Percentiles rank a stretch among this genome's conserved stretches.
These are phyloP conservation scores for Parazoanthus swiftii DNA, from an alignment of 92 coral and sea anemone species.

Conservation along the genomic window DNA sequence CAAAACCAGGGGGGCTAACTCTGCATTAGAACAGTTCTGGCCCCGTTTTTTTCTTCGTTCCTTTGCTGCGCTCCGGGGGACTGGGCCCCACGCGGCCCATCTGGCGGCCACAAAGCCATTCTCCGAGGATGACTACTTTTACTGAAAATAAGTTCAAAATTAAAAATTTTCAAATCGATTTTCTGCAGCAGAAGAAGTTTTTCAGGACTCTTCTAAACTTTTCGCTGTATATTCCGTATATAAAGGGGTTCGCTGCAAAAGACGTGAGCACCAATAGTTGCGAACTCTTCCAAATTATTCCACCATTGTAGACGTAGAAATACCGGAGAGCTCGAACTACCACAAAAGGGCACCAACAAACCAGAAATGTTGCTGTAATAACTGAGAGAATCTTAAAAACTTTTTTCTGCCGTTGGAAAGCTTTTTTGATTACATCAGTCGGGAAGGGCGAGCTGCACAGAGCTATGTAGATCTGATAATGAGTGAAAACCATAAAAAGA, in stretches of 20 bases:
- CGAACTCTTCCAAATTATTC: constrained; percentile 7
- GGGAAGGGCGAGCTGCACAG: neutral
- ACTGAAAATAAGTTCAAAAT: too few relatives aligned
- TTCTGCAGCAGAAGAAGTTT: neutral
- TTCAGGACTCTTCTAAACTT: constrained; percentile 12
- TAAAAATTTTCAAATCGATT: neutral
- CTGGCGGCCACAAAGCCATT: too few relatives aligned
- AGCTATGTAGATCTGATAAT: neutral
- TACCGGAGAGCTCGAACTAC: constrained; percentile 4
- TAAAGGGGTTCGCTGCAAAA: constrained; percentile 7
- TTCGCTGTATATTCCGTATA: constrained; percentile 11
- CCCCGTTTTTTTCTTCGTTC: too few relatives aligned
- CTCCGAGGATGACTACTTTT: too few relatives aligned
- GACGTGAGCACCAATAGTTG: constrained; percentile 12
- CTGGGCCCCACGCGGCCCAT: too few relatives aligned
- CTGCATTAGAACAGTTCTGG: too few relatives aligned
- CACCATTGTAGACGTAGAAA: neutral
- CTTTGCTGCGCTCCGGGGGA: too few relatives aligned
- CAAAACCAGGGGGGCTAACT: too few relatives aligned
- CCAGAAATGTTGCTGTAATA: constrained; percentile 8
- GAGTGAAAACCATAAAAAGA: neutral
- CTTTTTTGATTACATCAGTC: neutral
- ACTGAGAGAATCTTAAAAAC: constrained; percentile 16
- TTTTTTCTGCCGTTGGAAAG: constrained; percentile 26
- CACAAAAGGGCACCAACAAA: constrained; percentile 27